Evolutionary conservation across 2,888 invertebrate genomes (phyloP).

Genomic region (Branchellion lobata): DNA sequence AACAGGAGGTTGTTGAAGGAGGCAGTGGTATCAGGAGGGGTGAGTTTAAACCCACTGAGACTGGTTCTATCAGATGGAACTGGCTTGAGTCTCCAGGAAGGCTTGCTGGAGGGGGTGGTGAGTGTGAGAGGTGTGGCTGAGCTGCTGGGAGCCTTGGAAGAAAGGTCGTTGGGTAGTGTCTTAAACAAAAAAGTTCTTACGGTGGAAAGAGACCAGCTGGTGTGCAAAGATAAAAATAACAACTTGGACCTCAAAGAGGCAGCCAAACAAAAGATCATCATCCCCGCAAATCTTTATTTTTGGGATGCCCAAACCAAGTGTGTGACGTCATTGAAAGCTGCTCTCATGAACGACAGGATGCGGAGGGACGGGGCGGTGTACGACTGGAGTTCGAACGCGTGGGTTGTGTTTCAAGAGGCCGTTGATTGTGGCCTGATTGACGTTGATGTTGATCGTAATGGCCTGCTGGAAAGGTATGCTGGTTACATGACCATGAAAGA

Average conservation of each 20-base stretch:
- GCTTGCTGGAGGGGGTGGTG: conserved; percentile 50
- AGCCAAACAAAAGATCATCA: conserved; percentile 71
- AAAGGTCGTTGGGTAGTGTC: conserved; percentile 50
- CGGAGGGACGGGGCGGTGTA: conserved; percentile 61
- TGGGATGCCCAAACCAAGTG: conserved; percentile 29
- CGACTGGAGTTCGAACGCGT: conserved; percentile 59
- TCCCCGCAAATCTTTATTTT: conserved; percentile 54
- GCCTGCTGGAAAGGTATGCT: conserved; percentile 30
- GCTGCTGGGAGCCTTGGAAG: conserved; percentile 55
- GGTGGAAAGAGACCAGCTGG: conserved; percentile 53
- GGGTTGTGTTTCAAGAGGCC: conserved; percentile 73
- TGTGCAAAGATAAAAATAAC: conserved; percentile 74
- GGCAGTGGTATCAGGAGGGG: conserved; percentile 54
- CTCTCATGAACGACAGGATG: conserved; percentile 52
- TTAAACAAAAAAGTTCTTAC: background rate
- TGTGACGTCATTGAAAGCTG: conserved; percentile 50
- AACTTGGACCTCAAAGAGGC: conserved; percentile 87
- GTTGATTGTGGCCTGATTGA: conserved; percentile 67
- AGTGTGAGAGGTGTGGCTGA: conserved; percentile 54
- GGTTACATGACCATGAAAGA: conserved; percentile 9
- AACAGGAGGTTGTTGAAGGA: conserved; percentile 60
- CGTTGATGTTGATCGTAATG: conserved; percentile 13
- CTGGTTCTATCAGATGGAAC: conserved; percentile 53
- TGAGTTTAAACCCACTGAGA: conserved; percentile 56
- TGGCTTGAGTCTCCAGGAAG: conserved; percentile 7